These are phyloP conservation scores for Cryptotis parvus DNA, from an alignment of 2,113 vertebrate species.

Conservation along the genomic window DNA sequence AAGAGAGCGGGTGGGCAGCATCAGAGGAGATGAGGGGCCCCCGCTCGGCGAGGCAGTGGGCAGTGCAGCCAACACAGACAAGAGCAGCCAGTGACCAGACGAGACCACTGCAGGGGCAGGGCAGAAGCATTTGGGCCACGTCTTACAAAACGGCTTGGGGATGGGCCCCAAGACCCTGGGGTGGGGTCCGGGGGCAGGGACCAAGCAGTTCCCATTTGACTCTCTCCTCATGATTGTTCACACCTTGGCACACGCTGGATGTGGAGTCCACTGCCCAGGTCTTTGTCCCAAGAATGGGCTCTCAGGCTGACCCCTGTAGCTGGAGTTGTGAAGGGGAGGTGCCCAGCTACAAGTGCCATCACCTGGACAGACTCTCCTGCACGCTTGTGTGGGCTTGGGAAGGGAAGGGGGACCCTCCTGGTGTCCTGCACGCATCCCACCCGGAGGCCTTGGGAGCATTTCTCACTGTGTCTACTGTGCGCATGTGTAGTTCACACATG, in stretches of 20 bases:
- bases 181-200: rapidly evolving
- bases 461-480: too few relatives aligned
- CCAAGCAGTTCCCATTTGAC: too few relatives aligned
- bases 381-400: too few relatives aligned
- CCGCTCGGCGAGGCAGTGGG: background rate
- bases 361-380: too few relatives aligned
- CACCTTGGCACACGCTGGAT: background rate
- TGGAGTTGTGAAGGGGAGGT: background rate
- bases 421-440: too few relatives aligned
- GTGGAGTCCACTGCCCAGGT: background rate
- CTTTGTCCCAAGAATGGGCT: background rate
- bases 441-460: background rate
- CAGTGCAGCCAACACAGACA: rapidly evolving
- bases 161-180: too few relatives aligned
- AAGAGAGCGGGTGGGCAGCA: background rate
- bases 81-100: background rate
- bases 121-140: background rate
- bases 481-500: background rate
- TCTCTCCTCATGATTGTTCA: background rate
- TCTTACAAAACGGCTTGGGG: too few relatives aligned
- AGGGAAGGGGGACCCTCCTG: too few relatives aligned
- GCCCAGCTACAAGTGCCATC: background rate
- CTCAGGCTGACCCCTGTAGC: background rate
- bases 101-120: too few relatives aligned
- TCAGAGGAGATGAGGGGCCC: background rate